These are phyloP conservation scores for Catocala fraxini DNA, from an alignment of 2,888 invertebrate species.

Conservation along the genomic window DNA sequence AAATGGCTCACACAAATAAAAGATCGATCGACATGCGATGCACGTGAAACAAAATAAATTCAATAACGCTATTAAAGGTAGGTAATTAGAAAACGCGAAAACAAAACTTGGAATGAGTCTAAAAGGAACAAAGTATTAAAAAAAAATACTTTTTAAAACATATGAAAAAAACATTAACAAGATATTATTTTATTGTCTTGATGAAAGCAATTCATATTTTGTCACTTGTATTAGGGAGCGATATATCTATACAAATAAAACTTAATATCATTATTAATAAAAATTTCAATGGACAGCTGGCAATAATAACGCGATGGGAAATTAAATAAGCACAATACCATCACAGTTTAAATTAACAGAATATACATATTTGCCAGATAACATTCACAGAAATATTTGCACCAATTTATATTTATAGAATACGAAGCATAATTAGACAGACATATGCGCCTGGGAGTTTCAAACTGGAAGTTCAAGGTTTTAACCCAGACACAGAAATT, in stretches of 20 bases:
- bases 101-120: too few relatives aligned
- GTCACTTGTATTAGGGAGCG: too few relatives aligned
- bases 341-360: slow-evolving; percentile 7
- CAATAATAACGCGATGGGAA: neutral
- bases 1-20: slow-evolving; percentile 22
- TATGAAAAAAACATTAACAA: too few relatives aligned
- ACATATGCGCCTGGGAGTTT: slow-evolving; percentile 21
- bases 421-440: slow-evolving; percentile 22
- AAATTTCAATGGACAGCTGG: neutral
- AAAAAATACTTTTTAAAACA: too few relatives aligned
- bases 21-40: slow-evolving; percentile 33
- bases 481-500: slow-evolving; percentile 12
- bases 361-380: slow-evolving; percentile 1
- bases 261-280: too few relatives aligned
- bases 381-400: slow-evolving; percentile 15
- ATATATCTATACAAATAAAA: too few relatives aligned
- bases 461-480: slow-evolving; percentile 39
- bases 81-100: too few relatives aligned
- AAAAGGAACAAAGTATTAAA: too few relatives aligned
- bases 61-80: too few relatives aligned
- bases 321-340: neutral
- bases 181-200: too few relatives aligned
- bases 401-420: slow-evolving; percentile 27
- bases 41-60: neutral
- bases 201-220: too few relatives aligned